Evolutionary conservation across 2,113 vertebrate genomes (phyloP), one percentile per base, ranked within the genome.

Genomic region (Cheirogaleus medius): DNA sequence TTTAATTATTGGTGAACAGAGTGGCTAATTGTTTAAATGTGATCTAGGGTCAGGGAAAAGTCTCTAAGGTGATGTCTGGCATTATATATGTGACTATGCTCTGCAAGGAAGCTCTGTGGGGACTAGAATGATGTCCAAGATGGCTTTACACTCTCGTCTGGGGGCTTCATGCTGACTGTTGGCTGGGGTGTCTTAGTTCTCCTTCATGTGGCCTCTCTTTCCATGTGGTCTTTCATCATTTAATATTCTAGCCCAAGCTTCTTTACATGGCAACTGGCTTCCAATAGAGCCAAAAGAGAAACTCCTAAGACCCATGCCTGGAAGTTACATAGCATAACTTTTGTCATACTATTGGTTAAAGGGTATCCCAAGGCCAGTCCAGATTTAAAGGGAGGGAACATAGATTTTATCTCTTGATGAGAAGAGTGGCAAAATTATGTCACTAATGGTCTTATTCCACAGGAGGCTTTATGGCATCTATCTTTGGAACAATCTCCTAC

Each of bases 1-100:
- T 90, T 86, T 39, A 94, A 49, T 82, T 94, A 87, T 74, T 95
- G 63, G 5, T 81, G 37, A 93, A 94, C 8, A 58, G 13, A 58
- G 21, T 56, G 52, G 8, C 0, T 77, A 68, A 39, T 54, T 64
- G 10, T 78, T 77, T 90, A 87, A 69, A n/a, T 29, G 23, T 83
- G 52, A 69, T 69, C 20, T 52, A 52, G 37, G 90, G 29, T 74
- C 9, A 58, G 15, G 54, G 3, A 27, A 2, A 93, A 42, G 52
- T 23, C 10, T 88, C 27, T 44, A 87, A 73, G 60, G 34, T 87
- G 23, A 49, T 29, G 5, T 25, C 66, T 95, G n/a, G 6, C 25
- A 34, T 76, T 71, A 68, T 87, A 11, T 58, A 32, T 27, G 25
- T 87, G 60, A 44, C 25, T 47, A 23, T 13, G 23, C 13, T 71